A percentile compares a stretch with the other conserved stretches of the same genome.
Conservation (phyloP, 2,888 invertebrate species). For the Drosophila merina region DNA sequence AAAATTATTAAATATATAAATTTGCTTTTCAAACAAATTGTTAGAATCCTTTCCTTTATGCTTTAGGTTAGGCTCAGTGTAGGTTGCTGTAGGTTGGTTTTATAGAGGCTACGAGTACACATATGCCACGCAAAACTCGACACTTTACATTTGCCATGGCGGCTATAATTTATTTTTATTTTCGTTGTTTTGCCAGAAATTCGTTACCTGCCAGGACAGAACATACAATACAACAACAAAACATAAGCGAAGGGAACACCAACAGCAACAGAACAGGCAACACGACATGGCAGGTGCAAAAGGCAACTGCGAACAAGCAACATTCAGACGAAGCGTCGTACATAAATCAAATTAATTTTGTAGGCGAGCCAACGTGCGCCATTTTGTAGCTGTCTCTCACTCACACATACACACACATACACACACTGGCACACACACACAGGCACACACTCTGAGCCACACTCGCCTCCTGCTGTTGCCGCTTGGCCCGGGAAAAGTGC, state of each 20-base stretch:
- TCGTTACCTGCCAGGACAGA: constrained; percentile 66
- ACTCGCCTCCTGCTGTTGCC: background rate
- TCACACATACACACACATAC: constrained; percentile 4
- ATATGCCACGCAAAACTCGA: constrained; percentile 73
- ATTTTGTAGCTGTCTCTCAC: constrained; percentile 57
- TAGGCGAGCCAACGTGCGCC: constrained; percentile 74
- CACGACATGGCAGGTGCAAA: constrained; percentile 50
- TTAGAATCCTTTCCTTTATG: no score
- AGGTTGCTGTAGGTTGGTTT: constrained; percentile 49
- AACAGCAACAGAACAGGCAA: constrained; percentile 21
- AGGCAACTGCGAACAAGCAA: constrained; percentile 41
- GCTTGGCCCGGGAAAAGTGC: constrained; percentile 62
- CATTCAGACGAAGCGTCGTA: constrained; percentile 56
- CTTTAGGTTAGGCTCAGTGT: constrained; percentile 14
- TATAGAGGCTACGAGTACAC: constrained; percentile 68
- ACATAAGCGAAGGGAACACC: background rate
- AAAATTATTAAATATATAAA: background rate
- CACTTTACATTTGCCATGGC: constrained; percentile 73
- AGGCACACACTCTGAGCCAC: background rate
- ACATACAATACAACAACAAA: constrained; percentile 19
- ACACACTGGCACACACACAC: background rate
- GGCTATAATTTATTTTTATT: constrained; percentile 73
- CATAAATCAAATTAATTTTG: constrained; percentile 82
- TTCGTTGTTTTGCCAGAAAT: constrained; percentile 71
- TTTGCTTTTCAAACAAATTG: background rate